Conservation (phyloP, 2,113 vertebrate species). For the Anarrhichthys ocellatus region DNA sequence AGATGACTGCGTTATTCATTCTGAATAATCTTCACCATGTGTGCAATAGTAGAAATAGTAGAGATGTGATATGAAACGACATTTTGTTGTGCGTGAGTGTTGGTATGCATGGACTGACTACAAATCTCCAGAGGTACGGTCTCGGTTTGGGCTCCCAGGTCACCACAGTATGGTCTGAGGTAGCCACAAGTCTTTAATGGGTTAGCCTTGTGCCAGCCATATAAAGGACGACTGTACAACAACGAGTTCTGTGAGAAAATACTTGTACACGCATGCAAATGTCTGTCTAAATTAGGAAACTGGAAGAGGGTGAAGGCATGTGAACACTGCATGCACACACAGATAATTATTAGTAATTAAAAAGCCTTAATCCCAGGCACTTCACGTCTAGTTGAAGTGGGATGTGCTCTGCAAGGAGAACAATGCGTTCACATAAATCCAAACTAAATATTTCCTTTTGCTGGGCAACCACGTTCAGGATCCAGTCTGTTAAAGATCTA, state of each 20-base stretch:
- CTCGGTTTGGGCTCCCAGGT: conserved; percentile 57
- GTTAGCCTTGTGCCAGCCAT: conserved; percentile 54
- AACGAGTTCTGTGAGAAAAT: conserved; percentile 41
- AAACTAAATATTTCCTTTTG: conserved; percentile 41
- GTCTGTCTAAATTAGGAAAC: conserved; percentile 48
- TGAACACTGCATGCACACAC: background rate
- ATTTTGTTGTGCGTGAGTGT: conserved; percentile 2
- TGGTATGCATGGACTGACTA: conserved; percentile 13
- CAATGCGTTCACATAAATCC: conserved; percentile 37
- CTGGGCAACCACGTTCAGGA: conserved; percentile 13
- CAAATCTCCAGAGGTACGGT: conserved; percentile 40
- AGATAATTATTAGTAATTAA: conserved; percentile 44
- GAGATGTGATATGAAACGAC: conserved; percentile 26
- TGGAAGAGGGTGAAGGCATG: conserved; percentile 15
- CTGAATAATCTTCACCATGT: conserved; percentile 5
- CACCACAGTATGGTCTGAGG: conserved; percentile 65
- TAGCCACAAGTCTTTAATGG: conserved; percentile 69
- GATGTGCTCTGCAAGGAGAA: conserved; percentile 11
- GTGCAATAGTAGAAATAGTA: conserved; percentile 15
- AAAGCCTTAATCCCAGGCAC: conserved; percentile 43
- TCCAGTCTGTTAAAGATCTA: conserved; percentile 4
- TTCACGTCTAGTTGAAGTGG: conserved; percentile 18
- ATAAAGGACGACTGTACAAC: conserved; percentile 38
- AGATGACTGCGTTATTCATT: conserved; percentile 41
- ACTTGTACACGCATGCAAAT: conserved; percentile 15